Conservation (phyloP, 2,113 vertebrate genomes). For the Petrocephalus zakoni region DNA sequence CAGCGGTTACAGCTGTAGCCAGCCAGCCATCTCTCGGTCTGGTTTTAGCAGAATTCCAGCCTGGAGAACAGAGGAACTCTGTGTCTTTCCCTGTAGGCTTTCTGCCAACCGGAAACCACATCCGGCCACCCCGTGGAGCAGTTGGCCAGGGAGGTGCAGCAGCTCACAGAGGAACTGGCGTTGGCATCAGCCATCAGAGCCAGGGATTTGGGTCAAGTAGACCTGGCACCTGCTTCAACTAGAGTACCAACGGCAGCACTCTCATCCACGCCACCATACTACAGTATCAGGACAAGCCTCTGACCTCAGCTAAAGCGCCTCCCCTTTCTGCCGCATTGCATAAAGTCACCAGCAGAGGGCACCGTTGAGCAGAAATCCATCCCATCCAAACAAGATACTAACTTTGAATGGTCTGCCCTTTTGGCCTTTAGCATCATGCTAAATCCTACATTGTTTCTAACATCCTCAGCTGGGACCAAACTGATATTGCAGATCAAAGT, state of each 20-base stretch:
- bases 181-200: conserved; percentile 31
- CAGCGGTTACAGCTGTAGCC: background rate
- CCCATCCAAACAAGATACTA: background rate
- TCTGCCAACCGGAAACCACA: conserved; percentile 57
- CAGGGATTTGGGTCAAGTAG: conserved; percentile 24
- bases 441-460: background rate
- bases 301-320: background rate
- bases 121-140: conserved; percentile 60
- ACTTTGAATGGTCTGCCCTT: background rate
- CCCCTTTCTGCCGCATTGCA: background rate
- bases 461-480: background rate
- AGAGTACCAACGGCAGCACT: conserved; percentile 55
- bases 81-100: conserved; percentile 47
- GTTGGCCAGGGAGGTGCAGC: conserved; percentile 61
- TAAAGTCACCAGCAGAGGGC: background rate
- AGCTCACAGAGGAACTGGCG: conserved; percentile 52
- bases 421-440: background rate
- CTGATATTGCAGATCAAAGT: background rate
- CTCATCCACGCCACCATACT: background rate
- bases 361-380: background rate
- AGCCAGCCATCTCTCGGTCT: background rate
- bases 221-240: conserved; percentile 55
- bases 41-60: background rate
- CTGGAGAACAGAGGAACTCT: background rate
- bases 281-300: background rate